Conservation (phyloP, 2,888 invertebrate genomes). For the Clostera curtula region DNA sequence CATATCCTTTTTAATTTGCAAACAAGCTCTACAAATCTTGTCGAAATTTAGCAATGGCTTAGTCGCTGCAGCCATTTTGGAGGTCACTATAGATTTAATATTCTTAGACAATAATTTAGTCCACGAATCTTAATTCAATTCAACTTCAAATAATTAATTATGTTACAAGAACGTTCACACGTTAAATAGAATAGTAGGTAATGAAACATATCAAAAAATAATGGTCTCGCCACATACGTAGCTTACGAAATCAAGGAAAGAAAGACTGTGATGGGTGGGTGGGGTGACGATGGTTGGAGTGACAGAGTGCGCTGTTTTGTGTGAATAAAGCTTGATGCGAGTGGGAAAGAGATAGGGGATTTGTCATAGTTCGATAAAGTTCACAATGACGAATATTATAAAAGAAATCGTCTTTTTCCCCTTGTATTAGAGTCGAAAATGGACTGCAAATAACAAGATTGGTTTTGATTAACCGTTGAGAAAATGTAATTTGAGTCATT, state of each 20-base stretch:
- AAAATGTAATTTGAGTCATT: too few species aligned
- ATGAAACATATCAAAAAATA: constrained; percentile 12
- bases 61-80: constrained; percentile 63
- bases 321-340: not conserved
- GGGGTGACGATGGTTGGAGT: constrained; percentile 38
- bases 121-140: too few species aligned
- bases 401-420: too few species aligned
- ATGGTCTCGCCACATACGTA: constrained; percentile 22
- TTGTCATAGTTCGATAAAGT: constrained; percentile 39
- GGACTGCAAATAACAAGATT: too few species aligned
- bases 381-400: constrained; percentile 10
- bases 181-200: not conserved
- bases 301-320: constrained; percentile 25
- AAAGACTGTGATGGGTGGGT: constrained; percentile 38
- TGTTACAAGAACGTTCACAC: too few species aligned
- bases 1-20: constrained; percentile 79
- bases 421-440: too few species aligned
- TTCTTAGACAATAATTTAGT: constrained; percentile 44
- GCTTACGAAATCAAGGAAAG: constrained; percentile 40
- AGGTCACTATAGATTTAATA: constrained; percentile 45
- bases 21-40: constrained; percentile 78
- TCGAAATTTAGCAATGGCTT: constrained; percentile 63
- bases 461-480: too few species aligned
- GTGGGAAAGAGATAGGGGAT: constrained; percentile 39
- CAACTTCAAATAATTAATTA: too few species aligned